Base-by-base conservation (phyloP, 2,888 invertebrate species). In the Caenorhabditis sp. region DNA sequence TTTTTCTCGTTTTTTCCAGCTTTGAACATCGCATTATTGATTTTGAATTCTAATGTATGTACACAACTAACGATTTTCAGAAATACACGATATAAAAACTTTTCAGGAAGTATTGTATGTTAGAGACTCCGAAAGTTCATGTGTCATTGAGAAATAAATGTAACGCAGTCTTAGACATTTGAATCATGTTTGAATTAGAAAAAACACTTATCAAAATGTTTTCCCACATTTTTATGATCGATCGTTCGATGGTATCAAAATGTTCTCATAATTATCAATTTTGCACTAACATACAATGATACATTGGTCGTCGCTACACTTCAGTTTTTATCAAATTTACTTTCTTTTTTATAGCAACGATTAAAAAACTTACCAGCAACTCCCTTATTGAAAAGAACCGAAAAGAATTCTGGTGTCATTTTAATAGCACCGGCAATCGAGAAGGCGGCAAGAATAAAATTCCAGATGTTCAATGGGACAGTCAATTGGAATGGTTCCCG, bases 361-460 rank as follows among this genome's bases (percentile, higher is more conserved):
- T 26, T 5, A 58, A 36, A 26, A 31, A 25, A 70, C 81, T 69
- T 50, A 83, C 83, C 74, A 43, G 70, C 72, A 38, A 83, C 12
- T 65, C 83, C 83, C 38, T 81, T 74, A 31, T 80, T 72, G 23
- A 52, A n/a, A 62, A 81, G 63, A 52, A 75, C 76, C 62, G 68
- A 65, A 62, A 81, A 67, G 73, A 83, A 83, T 27, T 81, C 81
- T 36, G 70, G 75, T 26, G 72, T 70, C 70, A 80, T 77, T 63
- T 74, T 74, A 62, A 80, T 61, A 14, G 81, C 74, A 61, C 79
- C 79, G 31, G 70, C 63, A 66, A 83, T 80, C 36, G 89, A 89
- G 82, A 89, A 89, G 26, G 88, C 76, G 12, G 89, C 89, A 64
- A 90, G 80, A 26, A 87, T 73, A 53, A 87, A 86, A 81, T 89